phyloP scores from a whole-genome alignment of 2,888 invertebrate genomes.

The Hymenopus coronatus region DNA sequence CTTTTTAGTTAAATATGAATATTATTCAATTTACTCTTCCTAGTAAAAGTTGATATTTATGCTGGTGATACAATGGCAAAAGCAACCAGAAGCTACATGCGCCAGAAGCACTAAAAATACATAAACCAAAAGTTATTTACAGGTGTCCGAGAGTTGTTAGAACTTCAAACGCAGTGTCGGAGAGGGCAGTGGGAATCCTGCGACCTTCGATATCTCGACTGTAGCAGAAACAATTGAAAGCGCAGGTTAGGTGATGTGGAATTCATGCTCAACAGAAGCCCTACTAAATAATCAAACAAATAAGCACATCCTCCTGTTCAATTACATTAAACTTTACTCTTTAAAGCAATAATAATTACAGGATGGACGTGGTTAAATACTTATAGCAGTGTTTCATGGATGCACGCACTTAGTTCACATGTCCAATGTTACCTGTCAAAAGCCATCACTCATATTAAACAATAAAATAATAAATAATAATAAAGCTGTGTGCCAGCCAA shows the following conservation, averaged over 20 bases:
- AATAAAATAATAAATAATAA: no score
- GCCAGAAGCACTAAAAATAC: neutral
- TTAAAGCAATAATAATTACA: neutral
- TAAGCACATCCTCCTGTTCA: neutral
- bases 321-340: neutral
- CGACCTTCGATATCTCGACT: slow-evolving; percentile 19
- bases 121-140: slow-evolving; percentile 22
- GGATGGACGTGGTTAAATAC: neutral
- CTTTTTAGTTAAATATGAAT: no score
- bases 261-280: neutral
- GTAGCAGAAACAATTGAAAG: slow-evolving; percentile 20
- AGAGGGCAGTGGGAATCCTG: slow-evolving; percentile 22
- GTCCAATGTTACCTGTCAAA: neutral
- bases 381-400: neutral
- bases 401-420: neutral
- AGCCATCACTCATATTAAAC: neutral
- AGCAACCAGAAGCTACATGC: neutral
- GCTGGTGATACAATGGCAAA: neutral
- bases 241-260: slow-evolving; percentile 7
- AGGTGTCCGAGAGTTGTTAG: slow-evolving; percentile 24
- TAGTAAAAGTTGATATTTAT: neutral
- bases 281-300: neutral
- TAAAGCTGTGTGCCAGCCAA: neutral
- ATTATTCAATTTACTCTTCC: no score
- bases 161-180: slow-evolving; percentile 23